Evolutionary conservation across 1,140 invertebrate species (phyloP).

Genomic region (Drosophila simulans): DNA sequence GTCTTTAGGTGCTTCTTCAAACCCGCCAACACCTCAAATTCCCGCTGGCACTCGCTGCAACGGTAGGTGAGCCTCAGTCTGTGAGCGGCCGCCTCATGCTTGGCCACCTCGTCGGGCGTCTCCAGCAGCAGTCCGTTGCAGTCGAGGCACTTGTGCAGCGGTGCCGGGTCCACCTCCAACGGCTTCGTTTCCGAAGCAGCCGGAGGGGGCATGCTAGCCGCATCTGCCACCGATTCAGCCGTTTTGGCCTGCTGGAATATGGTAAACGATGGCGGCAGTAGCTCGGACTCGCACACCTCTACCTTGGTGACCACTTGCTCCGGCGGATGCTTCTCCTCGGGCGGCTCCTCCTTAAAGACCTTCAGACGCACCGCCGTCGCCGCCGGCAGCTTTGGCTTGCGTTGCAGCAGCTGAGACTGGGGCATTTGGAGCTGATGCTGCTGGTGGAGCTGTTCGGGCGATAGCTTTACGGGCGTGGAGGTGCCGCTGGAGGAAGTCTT

Average conservation of each 20-base stretch:
- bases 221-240: constrained; percentile 6
- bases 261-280: constrained; percentile 60
- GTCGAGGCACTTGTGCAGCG: constrained; percentile 74
- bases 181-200: constrained; percentile 40
- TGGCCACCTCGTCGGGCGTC: constrained; percentile 54
- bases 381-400: constrained; percentile 61
- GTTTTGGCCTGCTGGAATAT: constrained; percentile 58
- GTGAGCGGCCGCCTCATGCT: constrained; percentile 67
- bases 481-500: constrained; percentile 42
- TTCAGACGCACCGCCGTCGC: constrained; percentile 63
- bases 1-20: constrained; percentile 81
- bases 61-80: constrained; percentile 67
- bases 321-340: constrained; percentile 39
- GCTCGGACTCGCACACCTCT: constrained; percentile 55
- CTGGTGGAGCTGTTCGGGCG: constrained; percentile 56
- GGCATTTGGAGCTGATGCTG: constrained; percentile 27
- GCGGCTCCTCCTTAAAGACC: constrained; percentile 69
- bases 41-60: constrained; percentile 73
- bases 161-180: constrained; percentile 54
- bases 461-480: constrained; percentile 42
- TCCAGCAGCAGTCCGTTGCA: constrained; percentile 72
- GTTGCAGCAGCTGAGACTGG: constrained; percentile 41
- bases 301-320: constrained; percentile 55
- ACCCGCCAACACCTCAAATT: constrained; percentile 69
- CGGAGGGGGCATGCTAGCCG: constrained; percentile 60